Evolutionary conservation across 2,113 vertebrate species (phyloP).

Genomic region (Centropus unirufus): DNA sequence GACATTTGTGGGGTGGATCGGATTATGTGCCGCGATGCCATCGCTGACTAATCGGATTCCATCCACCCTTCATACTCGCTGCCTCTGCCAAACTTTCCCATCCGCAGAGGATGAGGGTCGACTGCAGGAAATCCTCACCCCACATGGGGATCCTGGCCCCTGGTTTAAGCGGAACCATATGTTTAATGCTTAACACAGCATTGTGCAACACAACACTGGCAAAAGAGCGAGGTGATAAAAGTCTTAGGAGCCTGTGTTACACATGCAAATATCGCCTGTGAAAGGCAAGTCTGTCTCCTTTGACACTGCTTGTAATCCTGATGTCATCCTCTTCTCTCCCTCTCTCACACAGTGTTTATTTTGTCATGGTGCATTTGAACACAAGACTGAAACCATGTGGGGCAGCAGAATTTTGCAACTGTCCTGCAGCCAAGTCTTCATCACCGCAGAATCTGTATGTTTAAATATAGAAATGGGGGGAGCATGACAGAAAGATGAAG

Average conservation of each 20-base stretch:
- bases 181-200: neutral
- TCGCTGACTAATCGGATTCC: constrained; percentile 14
- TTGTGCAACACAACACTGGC: neutral
- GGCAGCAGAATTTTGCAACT: constrained; percentile 6
- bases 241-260: constrained; percentile 29
- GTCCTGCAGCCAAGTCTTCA: constrained; percentile 9
- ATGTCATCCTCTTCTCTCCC: constrained; percentile 50
- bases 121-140: neutral
- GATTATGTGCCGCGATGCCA: neutral
- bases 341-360: neutral
- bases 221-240: constrained; percentile 18
- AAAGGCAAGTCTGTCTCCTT: constrained; percentile 57
- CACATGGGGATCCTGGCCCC: neutral
- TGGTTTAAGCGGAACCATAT: constrained; percentile 41
- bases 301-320: constrained; percentile 58
- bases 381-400: neutral
- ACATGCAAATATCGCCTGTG: constrained; percentile 34
- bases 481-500: constrained; percentile 38
- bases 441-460: neutral
- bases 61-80: neutral
- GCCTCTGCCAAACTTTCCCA: neutral
- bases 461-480: constrained; percentile 28
- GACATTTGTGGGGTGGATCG: neutral
- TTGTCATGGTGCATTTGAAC: constrained; percentile 36
- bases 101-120: neutral